Percentiles rank a stretch among this genome's conserved stretches.
Conservation (phyloP, 2,797 vertebrate species). For the Cheracebus regulus region DNA sequence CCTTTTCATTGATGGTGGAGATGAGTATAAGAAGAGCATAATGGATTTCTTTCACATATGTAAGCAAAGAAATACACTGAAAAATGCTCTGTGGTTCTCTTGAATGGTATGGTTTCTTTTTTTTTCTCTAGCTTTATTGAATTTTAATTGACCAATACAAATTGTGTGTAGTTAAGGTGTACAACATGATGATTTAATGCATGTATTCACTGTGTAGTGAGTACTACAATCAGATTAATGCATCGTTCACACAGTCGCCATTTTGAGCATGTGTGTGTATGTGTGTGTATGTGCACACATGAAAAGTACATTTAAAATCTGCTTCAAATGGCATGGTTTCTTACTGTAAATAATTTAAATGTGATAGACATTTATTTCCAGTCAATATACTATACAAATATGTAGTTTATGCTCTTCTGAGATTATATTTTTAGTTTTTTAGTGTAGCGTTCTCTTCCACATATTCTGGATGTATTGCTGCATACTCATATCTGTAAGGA, state of each 20-base stretch:
- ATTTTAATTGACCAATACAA: not conserved
- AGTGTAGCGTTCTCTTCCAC: not conserved
- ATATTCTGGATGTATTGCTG: not conserved
- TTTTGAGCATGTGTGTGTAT: not conserved
- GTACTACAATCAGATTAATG: not conserved
- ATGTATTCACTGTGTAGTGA: not conserved
- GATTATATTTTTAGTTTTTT: slow-evolving; percentile 30
- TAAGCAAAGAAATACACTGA: not conserved
- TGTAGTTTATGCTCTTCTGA: not conserved
- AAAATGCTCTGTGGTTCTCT: not conserved
- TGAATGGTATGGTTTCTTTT: not conserved
- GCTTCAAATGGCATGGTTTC: not conserved
- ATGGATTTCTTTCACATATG: not conserved
- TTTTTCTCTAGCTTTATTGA: not conserved
- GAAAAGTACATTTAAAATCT: not conserved
- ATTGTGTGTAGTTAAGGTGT: not conserved
- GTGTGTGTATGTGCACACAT: not conserved
- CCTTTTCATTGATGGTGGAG: not conserved
- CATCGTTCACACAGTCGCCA: not conserved
- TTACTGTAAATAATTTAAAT: not conserved
- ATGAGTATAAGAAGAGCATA: not conserved
- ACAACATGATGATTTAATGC: not conserved
- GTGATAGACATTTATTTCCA: not conserved
- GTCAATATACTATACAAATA: not conserved
- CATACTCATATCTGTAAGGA: not conserved